A percentile compares a stretch with the other conserved stretches of the same genome.
These are phyloP conservation scores for Danio rerio DNA, from an alignment of 2,113 vertebrate genomes.

Conservation along the genomic window GRCz12tu NC_133189.1:8045501-8046000, in stretches of 20 bases:
- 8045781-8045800: conserved; percentile 5
- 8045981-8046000: conserved; percentile 53
- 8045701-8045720: conserved; percentile 18
- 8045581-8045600: not conserved
- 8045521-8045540: conserved; percentile 6
- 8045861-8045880: conserved; percentile 84
- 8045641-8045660: conserved; percentile 45
- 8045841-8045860: conserved; percentile 95
- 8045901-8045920: conserved; percentile 90
- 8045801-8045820: not conserved
- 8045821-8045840: conserved; percentile 85
- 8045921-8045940: conserved; percentile 85
- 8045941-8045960: conserved; percentile 90
- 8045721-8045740: conserved; percentile 50
- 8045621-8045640: conserved; percentile 27
- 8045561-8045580: not conserved
- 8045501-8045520: conserved; percentile 46
- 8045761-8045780: conserved; percentile 27
- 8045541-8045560: not conserved
- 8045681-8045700: conserved; percentile 48
- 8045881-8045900: conserved; percentile 92
- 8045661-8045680: conserved; percentile 29
- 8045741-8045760: conserved; percentile 18
- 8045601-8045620: conserved; percentile 2
- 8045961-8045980: conserved; percentile 84